Evolutionary conservation across 1,140 invertebrate species (phyloP), one percentile per base, ranked within the genome.

Genomic region (Ephestia elutella): DNA sequence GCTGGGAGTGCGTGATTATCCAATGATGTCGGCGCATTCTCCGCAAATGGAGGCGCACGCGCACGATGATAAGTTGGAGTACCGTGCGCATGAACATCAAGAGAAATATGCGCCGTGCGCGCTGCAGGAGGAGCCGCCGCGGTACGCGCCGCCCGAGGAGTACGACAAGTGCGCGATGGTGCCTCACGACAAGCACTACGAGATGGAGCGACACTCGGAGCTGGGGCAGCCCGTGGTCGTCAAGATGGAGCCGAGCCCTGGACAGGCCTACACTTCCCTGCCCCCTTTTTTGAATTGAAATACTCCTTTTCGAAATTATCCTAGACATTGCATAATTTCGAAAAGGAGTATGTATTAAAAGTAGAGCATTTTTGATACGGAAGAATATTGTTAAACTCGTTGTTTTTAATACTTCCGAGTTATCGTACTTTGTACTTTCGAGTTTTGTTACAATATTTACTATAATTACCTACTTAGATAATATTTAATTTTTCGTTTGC

Each of bases 261-360:
- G 75, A 5, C 93, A 92, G 73, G 91, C 89, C 53, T 93, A 93
- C 69, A 92, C 93, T 7, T 91, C 92, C 48, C 84, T 94, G 80
- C 93, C 93, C 89, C 92, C 93, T 92, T 93, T 94, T 93, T 91
- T 93, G 91, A 93, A 93, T 90, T 94, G 91, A 92, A 90, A 89
- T 89, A 89, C 89, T 90, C 89, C 78, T 89, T 90, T 87, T 85
- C 87, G 83, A 90, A 89, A 88, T 86, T 89, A 79, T 85, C 86
- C 60, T 80, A 75, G 60, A 32, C 19, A 25, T 60, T 60, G 62
- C 70, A 66, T 73, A 87, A 88, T 88, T 88, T 88, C 83, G 86
- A 88, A 86, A 88, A 82, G 81, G 86, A 79, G 86, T 88, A 88
- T 87, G 73, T 57, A 54, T 44, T 44, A 44, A 32, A 8, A 54